Evolutionary conservation across 2,113 vertebrate species (phyloP).

Genomic region (Polypterus senegalus): DNA sequence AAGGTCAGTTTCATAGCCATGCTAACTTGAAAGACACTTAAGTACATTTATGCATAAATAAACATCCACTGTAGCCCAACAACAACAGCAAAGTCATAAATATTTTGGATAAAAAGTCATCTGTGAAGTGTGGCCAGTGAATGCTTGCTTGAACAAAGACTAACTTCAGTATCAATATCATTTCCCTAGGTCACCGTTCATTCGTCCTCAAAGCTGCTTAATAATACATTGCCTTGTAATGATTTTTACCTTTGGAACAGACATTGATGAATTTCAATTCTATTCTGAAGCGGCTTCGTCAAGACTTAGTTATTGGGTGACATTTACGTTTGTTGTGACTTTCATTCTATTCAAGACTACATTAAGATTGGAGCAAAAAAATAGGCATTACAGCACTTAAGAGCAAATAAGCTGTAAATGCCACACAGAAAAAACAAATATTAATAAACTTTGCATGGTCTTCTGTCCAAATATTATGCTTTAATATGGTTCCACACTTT

Average conservation of each 20-base stretch:
- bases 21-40: neutral
- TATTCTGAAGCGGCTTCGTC: conserved; percentile 30
- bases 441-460: no score
- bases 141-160: conserved; percentile 21
- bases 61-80: conserved; percentile 4
- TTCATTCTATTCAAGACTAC: conserved; percentile 19
- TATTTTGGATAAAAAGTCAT: conserved; percentile 18
- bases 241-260: conserved; percentile 34
- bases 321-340: conserved; percentile 23
- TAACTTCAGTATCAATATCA: conserved; percentile 36
- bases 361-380: conserved; percentile 34
- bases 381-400: conserved; percentile 21
- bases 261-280: conserved; percentile 42
- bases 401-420: conserved; percentile 14
- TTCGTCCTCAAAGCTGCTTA: conserved; percentile 34
- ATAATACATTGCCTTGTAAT: conserved; percentile 40
- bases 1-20: neutral
- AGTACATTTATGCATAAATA: neutral
- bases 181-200: conserved; percentile 26
- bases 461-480: no score
- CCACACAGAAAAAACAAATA: neutral
- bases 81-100: conserved; percentile 4
- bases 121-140: conserved; percentile 13
- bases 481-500: no score
- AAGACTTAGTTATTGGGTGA: conserved; percentile 33